These are phyloP conservation scores for Pelecanoides urinatrix DNA, from an alignment of 2,113 vertebrate species.

Conservation along the genomic window DNA sequence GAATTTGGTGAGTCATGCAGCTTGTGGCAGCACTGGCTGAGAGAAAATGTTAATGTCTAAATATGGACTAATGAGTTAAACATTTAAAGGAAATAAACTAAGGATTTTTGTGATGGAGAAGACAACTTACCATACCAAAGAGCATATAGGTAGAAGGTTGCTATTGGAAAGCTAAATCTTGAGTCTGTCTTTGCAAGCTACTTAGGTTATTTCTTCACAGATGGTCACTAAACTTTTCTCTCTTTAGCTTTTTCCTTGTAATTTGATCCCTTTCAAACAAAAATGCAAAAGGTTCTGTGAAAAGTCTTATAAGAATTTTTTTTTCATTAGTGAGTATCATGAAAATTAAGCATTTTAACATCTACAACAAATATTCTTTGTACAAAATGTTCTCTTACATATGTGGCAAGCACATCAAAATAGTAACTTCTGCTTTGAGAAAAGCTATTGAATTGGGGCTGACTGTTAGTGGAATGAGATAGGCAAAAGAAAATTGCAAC, in stretches of 20 bases:
- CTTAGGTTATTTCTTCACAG: not conserved
- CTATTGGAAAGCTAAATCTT: not conserved
- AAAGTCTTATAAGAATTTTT: not conserved
- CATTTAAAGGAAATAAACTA: not conserved
- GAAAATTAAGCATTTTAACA: not conserved
- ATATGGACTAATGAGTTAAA: not conserved
- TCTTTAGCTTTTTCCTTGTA: not conserved
- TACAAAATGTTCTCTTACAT: not conserved
- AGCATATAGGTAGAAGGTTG: not conserved
- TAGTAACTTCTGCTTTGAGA: not conserved
- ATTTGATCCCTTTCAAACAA: not conserved
- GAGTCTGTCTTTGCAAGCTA: not conserved
- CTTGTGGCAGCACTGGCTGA: not conserved
- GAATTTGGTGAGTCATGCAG: not conserved
- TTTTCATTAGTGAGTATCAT: not conserved
- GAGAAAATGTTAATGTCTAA: not conserved
- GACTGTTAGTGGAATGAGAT: not conserved
- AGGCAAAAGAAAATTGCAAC: not conserved
- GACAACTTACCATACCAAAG: not conserved
- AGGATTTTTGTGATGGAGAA: not conserved
- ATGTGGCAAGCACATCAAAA: not conserved
- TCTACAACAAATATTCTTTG: not conserved
- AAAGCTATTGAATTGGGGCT: not conserved
- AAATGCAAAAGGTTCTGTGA: not conserved
- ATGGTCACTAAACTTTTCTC: not conserved